Base-by-base conservation (phyloP, 2,113 vertebrate genomes). In the Podilymbus podiceps region DNA sequence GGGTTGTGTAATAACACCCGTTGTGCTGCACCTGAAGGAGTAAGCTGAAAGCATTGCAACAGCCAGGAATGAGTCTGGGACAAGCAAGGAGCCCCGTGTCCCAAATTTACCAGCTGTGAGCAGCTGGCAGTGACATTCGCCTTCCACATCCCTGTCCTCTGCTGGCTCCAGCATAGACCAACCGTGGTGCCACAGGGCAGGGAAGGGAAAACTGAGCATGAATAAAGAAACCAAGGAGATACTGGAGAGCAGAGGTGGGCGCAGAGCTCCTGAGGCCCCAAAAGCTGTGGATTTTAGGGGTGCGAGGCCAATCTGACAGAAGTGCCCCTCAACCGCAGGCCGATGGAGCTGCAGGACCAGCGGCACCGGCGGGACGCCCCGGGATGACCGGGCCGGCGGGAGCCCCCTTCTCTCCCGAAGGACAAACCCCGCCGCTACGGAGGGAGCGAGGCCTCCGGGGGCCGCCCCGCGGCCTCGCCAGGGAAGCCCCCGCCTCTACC, bases 171-270 rank as follows among this genome's bases (percentile, higher is more conserved):
- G 16, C 47, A 35, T 38, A 31, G 44, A 12, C 8, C 33, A 28
- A 24, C 15, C 0, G 0, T 0, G 1, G n/a, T 20, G 44, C 47
- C 14, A 5, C 8, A 2, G 3, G 18, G 30, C 5, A 2, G 2
- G 6, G 13, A 84, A 12, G 25, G 31, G 38, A 47, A 58, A 85
- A 25, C 27, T 0, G 1, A 75, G 17, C 15, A 23, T 2, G 23
- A 80, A 38, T 59, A 27, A 49, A 46, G 47, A 55, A 42, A 23
- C 9, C 0, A 5, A 42, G 8, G 22, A 12, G 14, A 21, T 4
- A 6, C 12, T 23, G 52, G 40, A 15, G 16, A 30, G 7, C 7
- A 15, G 6, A 47, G 20, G 20, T 5, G 33, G 31, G 28, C 19
- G 38, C 31, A 21, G n/a, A 60, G 24, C 64, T n/a, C 58, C 12